Percentiles rank a stretch among this genome's conserved stretches.
phyloP scores from a whole-genome alignment of 1,140 invertebrate species.

The Acromyrmex charruanus region DNA sequence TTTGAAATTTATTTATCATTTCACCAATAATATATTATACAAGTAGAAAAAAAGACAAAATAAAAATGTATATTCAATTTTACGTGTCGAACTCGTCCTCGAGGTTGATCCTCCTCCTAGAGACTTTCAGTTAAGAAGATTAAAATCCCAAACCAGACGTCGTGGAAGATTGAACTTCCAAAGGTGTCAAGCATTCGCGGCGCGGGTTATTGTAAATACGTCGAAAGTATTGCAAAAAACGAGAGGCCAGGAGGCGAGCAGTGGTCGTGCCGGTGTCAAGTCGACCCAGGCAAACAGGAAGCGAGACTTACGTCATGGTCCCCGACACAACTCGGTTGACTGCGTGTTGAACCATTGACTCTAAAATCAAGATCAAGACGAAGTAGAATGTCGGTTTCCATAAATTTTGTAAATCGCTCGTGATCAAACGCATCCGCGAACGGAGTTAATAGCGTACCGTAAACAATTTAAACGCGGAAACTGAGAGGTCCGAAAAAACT shows the following conservation, averaged over 20 bases:
- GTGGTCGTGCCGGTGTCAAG: constrained; percentile 63
- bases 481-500: neutral
- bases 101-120: neutral
- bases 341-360: constrained; percentile 28
- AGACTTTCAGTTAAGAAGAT: neutral
- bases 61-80: neutral
- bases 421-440: neutral
- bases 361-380: constrained; percentile 56
- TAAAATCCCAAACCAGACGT: neutral
- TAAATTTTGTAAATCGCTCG: constrained; percentile 44
- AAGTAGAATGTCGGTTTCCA: constrained; percentile 11
- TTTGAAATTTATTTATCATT: too few relatives aligned
- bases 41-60: neutral
- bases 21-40: neutral
- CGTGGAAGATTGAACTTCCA: neutral
- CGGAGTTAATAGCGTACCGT: neutral
- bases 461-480: neutral
- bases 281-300: constrained; percentile 72
- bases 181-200: constrained; percentile 31
- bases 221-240: constrained; percentile 57
- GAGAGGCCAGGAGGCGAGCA: constrained; percentile 48
- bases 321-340: constrained; percentile 55
- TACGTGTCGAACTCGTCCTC: neutral
- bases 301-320: constrained; percentile 74
- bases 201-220: constrained; percentile 48